These are phyloP conservation scores for Tychaedon coryphoeus DNA, from an alignment of 2,113 vertebrate genomes.

Conservation along the genomic window DNA sequence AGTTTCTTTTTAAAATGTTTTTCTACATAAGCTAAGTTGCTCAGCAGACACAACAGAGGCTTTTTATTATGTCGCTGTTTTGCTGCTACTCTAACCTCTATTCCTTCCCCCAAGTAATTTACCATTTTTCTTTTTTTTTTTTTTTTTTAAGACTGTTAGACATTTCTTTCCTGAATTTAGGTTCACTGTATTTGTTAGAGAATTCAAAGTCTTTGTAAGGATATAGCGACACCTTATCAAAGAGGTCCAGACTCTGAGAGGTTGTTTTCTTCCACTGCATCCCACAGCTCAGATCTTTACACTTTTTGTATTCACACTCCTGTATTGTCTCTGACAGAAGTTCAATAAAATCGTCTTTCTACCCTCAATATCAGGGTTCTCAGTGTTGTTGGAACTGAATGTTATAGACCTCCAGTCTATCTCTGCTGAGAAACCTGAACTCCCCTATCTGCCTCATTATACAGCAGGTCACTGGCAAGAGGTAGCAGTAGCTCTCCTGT, in stretches of 20 bases:
- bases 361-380: not conserved
- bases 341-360: slow-evolving; percentile 47
- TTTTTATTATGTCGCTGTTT: not conserved
- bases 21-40: not conserved
- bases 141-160: not conserved
- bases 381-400: not conserved
- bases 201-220: not conserved
- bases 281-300: slow-evolving; percentile 12
- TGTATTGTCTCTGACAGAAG: slow-evolving; percentile 15
- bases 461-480: not conserved
- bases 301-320: not conserved
- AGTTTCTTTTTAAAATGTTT: not conserved
- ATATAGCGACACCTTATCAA: slow-evolving; percentile 23
- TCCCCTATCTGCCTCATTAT: not conserved
- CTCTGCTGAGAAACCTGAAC: not conserved
- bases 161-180: not conserved
- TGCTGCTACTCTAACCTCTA: not conserved
- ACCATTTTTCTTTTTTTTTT: not conserved
- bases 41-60: not conserved
- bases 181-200: not conserved
- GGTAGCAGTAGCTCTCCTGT: not conserved
- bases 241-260: not conserved
- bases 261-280: slow-evolving; percentile 35
- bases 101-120: not conserved
- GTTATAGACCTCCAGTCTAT: not conserved